These are phyloP conservation scores for Hippoglossus stenolepis DNA, from an alignment of 2,113 vertebrate genomes.

Conservation along the genomic window DNA sequence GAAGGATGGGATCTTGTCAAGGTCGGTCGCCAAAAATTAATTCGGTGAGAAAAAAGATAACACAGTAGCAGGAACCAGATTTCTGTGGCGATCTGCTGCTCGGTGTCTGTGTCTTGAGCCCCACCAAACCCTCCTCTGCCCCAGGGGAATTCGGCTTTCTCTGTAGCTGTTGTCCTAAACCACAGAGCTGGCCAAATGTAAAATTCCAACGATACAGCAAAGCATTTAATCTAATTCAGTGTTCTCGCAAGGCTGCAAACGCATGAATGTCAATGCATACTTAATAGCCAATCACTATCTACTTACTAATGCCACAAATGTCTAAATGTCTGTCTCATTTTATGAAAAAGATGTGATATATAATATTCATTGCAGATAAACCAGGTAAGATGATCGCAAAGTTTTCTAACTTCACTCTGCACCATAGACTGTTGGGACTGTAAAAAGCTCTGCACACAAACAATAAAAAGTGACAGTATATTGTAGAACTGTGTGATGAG, in stretches of 20 bases:
- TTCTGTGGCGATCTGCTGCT: constrained; percentile 28
- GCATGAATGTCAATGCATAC: constrained; percentile 5
- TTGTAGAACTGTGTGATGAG: too few relatives aligned
- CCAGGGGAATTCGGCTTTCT: constrained; percentile 32
- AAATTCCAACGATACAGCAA: constrained; percentile 62
- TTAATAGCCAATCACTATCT: not conserved
- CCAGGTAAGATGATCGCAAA: not conserved
- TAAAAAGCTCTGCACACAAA: too few relatives aligned
- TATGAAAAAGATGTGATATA: too few relatives aligned
- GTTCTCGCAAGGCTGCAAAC: constrained; percentile 38
- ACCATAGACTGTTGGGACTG: too few relatives aligned
- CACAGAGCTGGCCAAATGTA: constrained; percentile 32
- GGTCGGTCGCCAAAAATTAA: constrained; percentile 74
- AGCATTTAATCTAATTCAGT: constrained; percentile 63
- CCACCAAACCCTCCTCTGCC: constrained; percentile 6
- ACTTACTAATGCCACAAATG: too few relatives aligned
- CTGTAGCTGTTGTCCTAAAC: constrained; percentile 20
- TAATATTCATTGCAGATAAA: not conserved
- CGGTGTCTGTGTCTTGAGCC: constrained; percentile 14
- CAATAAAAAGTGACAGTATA: too few relatives aligned
- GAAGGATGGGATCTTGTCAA: constrained; percentile 52
- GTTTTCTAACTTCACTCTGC: not conserved
- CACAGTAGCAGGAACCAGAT: constrained; percentile 49
- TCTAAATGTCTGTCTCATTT: too few relatives aligned
- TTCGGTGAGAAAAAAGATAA: constrained; percentile 35